These are phyloP conservation scores for Spodoptera litura DNA, from an alignment of 1,140 invertebrate species.

Conservation along the genomic window DNA sequence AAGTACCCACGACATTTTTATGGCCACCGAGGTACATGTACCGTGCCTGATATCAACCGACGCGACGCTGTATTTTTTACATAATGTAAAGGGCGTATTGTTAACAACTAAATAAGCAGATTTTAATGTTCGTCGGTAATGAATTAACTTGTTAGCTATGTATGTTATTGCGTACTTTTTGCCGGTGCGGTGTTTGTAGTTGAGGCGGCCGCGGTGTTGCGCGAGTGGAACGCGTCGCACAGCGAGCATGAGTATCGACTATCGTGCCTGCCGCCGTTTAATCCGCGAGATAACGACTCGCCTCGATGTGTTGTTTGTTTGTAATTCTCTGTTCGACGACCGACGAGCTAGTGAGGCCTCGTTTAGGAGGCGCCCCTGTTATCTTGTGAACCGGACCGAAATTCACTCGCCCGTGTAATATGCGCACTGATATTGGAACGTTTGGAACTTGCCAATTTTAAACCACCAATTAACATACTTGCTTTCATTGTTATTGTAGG, in stretches of 20 bases:
- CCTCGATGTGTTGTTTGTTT: constrained; percentile 76
- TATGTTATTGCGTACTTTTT: constrained; percentile 55
- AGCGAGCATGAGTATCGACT: constrained; percentile 52
- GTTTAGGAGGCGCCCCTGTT: constrained; percentile 79
- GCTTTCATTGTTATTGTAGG: constrained; percentile 47
- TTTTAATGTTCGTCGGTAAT: neutral
- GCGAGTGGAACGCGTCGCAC: constrained; percentile 43
- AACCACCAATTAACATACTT: constrained; percentile 28
- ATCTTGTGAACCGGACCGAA: constrained; percentile 74
- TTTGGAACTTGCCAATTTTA: constrained; percentile 65
- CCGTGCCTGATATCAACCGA: neutral
- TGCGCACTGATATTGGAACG: constrained; percentile 59
- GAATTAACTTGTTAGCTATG: neutral
- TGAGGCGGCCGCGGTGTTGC: constrained; percentile 50
- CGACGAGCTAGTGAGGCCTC: constrained; percentile 73
- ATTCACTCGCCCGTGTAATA: constrained; percentile 78
- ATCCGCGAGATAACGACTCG: constrained; percentile 75
- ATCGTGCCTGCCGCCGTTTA: constrained; percentile 65
- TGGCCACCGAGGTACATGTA: too few species aligned
- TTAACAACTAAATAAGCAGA: neutral
- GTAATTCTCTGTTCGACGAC: constrained; percentile 66
- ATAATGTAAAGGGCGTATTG: neutral
- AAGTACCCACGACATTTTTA: neutral
- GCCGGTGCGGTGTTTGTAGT: constrained; percentile 53
- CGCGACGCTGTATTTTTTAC: neutral